Evolutionary conservation across 1,140 invertebrate genomes (phyloP), one percentile per base, ranked within the genome.

Genomic region (Caenorhabditis inopinata): DNA sequence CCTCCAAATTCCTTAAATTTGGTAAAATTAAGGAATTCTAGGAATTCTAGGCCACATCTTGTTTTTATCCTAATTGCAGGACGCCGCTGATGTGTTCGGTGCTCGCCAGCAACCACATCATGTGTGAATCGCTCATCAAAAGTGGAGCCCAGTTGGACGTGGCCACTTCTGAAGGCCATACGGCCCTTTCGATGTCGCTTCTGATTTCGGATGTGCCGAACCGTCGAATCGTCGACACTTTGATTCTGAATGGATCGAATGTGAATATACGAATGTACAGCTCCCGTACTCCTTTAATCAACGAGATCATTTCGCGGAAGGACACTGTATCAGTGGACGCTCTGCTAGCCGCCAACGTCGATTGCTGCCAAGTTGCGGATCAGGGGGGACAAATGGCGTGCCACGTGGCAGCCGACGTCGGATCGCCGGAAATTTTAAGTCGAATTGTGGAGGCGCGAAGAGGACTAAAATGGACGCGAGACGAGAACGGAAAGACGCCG

Each of bases 331-430:
- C 11, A 2, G 58, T 68, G 2, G 58, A 68, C 12, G 14, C 84
- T 62, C 76, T 85, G 2, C 81, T 84, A n/a, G 74, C 82, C 35
- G 42, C 25, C 5, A 85, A 68, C 16, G 83, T 78, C 2, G 82
- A 84, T 21, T 85, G n/a, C n/a, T n/a, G 82, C 27, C 74, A 85
- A 16, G 46, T 85, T 32, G 83, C 84, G 23, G 80, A 62, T 27
- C 32, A 83, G 11, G 47, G 79, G 0, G 73, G 75, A 42, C 82
- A 76, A 18, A 53, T 46, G 7, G 46, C 68, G 0, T 49, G 38
- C 29, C 23, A 78, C 16, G 74, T 48, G 23, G 79, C 74, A 16
- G 62, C 84, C 5, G 45, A 62, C 4, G 27, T 47, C 11, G 85
- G 74, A 62, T 48, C 58, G 3, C 48, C 27, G 2, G 53, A 46